Conservation (phyloP, 2,113 vertebrate species). For the Anoplopoma fimbria region DNA sequence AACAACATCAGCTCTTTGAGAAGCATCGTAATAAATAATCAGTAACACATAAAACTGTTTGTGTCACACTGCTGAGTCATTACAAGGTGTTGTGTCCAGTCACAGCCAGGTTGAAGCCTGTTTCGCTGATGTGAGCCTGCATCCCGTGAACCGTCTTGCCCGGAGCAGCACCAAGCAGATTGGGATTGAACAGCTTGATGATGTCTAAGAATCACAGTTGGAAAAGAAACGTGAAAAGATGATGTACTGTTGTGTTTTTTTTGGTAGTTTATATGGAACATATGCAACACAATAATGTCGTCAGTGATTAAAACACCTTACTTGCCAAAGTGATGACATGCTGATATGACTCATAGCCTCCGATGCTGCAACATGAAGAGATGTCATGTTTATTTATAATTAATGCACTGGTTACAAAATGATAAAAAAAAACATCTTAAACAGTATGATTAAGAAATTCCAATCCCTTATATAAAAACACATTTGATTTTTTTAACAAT, state of each 20-base stretch:
- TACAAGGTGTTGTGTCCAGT: constrained; percentile 87
- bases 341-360: constrained; percentile 82
- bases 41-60: neutral
- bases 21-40: neutral
- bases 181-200: constrained; percentile 85
- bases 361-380: constrained; percentile 77
- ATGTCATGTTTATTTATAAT: neutral
- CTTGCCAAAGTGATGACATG: constrained; percentile 87
- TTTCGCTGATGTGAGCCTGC: constrained; percentile 78
- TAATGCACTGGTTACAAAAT: neutral
- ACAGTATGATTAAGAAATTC: neutral
- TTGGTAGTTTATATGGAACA: neutral
- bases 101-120: constrained; percentile 86
- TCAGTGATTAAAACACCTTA: constrained; percentile 66
- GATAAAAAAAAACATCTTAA: neutral
- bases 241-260: neutral
- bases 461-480: neutral
- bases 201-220: constrained; percentile 74
- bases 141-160: constrained; percentile 79
- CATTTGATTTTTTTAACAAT: neutral
- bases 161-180: constrained; percentile 78
- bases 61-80: constrained; percentile 10
- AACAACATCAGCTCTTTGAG: neutral
- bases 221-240: neutral
- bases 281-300: neutral